Base-by-base conservation (phyloP, 1,140 invertebrate species). In the Druon quercuslanigerum region DNA sequence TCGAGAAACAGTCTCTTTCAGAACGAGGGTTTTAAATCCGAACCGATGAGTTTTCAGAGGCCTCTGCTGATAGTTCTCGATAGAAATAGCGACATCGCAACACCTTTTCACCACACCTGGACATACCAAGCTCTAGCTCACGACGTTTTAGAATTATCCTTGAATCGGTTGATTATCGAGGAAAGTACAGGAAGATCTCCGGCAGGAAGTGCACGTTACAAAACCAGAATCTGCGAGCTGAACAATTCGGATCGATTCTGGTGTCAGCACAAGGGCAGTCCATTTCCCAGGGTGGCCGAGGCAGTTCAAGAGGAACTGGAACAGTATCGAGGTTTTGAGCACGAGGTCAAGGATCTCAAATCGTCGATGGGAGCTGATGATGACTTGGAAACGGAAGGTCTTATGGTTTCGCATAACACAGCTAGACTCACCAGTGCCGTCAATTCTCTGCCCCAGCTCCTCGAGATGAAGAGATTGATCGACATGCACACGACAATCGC, bases 401-500 rank as follows among this genome's bases (percentile, higher is more conserved):
- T 95, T 11, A 94, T 99, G 94, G 94, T 99, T 3, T 96, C 96
- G 54, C 98, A 99, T 89, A 99, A 98, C 83, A 99, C 98, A 0
- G 96, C 97, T 12, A 95, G 96, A 82, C 93, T 99, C 16, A 99
- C 98, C 7, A 97, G 94, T 80, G 98, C 99, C 60, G 97, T 99
- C 3, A 98, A 97, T 90, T 98, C 97, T 7, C 92, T 99, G 80
- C 99, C 99, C 16, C 97, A 99, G 89, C 92, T 99, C 5, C 93
- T 99, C 85, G 98, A 99, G 91, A 98, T 97, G 92, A 99, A 99
- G 90, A 92, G 97, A 70, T 93, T 99, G 9, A 98, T 99, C 83
- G 98, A 99, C 89, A 98, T 99, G 95, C 99, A 99, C 89, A 99
- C 98, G 13, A 99, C 97, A 78, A 96, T 99, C 83, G 99, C 99